Conservation (phyloP, 2,888 invertebrate species). For the Pantelozetes paolii region DNA sequence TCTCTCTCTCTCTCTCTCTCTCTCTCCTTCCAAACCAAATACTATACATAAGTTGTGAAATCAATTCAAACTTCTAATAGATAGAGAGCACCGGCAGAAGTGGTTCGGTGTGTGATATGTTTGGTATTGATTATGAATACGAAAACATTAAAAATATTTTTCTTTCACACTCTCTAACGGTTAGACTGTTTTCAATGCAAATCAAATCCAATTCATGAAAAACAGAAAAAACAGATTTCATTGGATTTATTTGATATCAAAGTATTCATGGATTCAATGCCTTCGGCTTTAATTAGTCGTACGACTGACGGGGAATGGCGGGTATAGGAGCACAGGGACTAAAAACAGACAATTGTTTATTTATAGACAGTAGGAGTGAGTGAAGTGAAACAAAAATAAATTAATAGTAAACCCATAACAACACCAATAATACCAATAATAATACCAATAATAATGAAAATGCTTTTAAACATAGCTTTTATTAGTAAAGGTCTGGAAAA, state of each 20-base stretch:
- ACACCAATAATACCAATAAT: neutral
- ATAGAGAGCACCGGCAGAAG: neutral
- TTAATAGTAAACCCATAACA: neutral
- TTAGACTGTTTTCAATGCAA: too few relatives aligned
- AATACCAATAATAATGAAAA: neutral
- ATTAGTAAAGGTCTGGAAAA: neutral
- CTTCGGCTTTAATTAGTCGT: conserved; percentile 16
- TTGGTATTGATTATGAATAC: neutral
- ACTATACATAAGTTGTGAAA: conserved; percentile 8
- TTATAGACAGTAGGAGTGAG: neutral
- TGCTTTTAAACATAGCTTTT: neutral
- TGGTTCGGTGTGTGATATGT: neutral
- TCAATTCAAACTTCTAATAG: neutral
- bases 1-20: too few relatives aligned
- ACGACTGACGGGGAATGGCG: neutral
- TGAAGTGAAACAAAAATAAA: neutral
- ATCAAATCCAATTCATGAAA: too few relatives aligned
- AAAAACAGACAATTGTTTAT: conserved; percentile 20
- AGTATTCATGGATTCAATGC: neutral
- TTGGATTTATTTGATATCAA: neutral
- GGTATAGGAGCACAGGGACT: neutral
- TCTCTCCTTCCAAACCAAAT: neutral
- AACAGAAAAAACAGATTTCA: neutral
- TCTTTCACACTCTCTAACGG: neutral
- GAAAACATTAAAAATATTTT: neutral